phyloP scores from a whole-genome alignment of 2,797 vertebrate genomes.

The Bryconaethiops microstoma region DNA sequence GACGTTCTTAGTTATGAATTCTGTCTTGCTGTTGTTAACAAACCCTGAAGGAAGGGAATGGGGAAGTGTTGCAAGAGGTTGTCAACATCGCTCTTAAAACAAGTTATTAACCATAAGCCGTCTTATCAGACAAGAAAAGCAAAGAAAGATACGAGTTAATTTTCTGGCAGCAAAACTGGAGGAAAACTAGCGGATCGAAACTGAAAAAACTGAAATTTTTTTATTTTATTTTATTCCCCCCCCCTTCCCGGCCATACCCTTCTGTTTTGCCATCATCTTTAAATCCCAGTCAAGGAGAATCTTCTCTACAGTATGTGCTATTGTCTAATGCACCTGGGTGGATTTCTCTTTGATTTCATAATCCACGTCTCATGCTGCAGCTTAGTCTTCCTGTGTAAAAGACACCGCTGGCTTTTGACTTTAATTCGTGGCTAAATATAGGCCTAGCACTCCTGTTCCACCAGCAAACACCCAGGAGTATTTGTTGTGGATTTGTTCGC shows the following conservation, averaged over 20 bases:
- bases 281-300: constrained; percentile 61
- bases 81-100: not conserved
- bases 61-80: not conserved
- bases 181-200: not conserved
- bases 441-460: constrained; percentile 60
- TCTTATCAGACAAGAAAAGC: not conserved
- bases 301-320: constrained; percentile 63
- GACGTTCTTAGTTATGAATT: too few species aligned
- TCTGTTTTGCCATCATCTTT: constrained; percentile 45
- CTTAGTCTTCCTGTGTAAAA: constrained; percentile 75
- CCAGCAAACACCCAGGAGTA: constrained; percentile 63
- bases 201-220: not conserved
- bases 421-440: constrained; percentile 78
- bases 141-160: not conserved
- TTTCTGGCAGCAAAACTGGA: not conserved
- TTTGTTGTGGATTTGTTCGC: constrained; percentile 59
- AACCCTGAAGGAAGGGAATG: too few species aligned
- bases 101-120: not conserved
- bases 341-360: constrained; percentile 79
- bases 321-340: constrained; percentile 74
- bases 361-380: constrained; percentile 77
- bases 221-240: constrained; percentile 14
- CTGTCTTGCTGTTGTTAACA: not conserved
- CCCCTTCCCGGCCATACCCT: not conserved
- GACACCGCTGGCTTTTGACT: constrained; percentile 77